Conservation (phyloP, 2,113 vertebrate genomes). For the Phasianus colchicus region DNA sequence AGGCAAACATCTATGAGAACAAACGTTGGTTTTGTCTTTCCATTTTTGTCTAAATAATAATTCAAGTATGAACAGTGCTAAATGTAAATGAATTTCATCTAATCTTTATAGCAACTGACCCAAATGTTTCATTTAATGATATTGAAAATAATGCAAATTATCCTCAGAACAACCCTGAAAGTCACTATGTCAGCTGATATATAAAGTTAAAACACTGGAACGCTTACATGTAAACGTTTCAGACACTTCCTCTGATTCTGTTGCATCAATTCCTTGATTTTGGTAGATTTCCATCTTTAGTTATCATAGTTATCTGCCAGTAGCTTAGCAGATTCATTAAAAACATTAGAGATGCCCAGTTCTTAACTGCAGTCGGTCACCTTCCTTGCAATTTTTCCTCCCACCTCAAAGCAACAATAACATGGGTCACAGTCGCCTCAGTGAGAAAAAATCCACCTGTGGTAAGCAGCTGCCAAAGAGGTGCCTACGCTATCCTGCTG, state of each 20-base stretch:
- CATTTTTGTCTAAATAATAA: background rate
- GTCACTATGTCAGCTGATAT: background rate
- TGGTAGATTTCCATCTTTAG: background rate
- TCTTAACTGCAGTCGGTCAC: background rate
- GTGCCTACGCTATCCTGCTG: background rate
- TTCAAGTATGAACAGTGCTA: background rate
- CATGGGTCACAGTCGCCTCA: background rate
- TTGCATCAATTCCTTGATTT: background rate
- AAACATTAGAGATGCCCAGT: background rate
- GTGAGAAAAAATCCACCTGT: background rate
- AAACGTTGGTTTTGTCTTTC: background rate
- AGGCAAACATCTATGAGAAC: background rate
- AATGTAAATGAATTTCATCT: background rate
- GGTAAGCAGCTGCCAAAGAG: background rate
- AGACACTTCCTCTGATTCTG: background rate
- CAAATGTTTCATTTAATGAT: background rate
- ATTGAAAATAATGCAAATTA: background rate
- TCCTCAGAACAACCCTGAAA: background rate
- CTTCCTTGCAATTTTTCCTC: background rate
- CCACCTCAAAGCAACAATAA: background rate
- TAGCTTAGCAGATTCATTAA: background rate
- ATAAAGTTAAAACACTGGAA: background rate
- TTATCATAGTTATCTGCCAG: background rate
- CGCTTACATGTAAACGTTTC: fast-evolving
- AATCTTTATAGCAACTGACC: background rate